Conservation (phyloP, 2,797 vertebrate genomes). For the Scolopax bukidnonensis region DNA sequence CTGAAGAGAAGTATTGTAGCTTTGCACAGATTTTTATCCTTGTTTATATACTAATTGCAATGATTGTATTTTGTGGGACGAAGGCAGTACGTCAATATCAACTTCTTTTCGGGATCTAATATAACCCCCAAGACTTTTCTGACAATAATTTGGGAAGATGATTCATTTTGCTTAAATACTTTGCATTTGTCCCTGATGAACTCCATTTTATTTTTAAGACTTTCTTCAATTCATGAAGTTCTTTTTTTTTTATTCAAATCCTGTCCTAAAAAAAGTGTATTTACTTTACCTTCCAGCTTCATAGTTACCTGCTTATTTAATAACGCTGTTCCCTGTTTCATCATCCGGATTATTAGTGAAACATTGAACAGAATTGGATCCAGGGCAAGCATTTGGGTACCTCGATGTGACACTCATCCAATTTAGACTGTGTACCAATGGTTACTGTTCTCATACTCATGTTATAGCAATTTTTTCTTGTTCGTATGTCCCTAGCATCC, state of each 20-base stretch:
- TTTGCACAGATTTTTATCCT: background rate
- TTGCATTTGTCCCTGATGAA: background rate
- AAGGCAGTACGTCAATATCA: background rate
- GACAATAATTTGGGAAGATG: background rate
- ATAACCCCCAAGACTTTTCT: background rate
- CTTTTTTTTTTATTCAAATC: slow-evolving; percentile 3
- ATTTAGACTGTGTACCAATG: background rate
- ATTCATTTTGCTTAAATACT: background rate
- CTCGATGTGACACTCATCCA: background rate
- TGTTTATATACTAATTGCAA: fast-evolving
- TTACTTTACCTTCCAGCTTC: slow-evolving; percentile 1
- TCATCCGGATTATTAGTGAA: background rate
- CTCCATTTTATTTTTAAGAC: background rate
- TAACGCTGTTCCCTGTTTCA: background rate
- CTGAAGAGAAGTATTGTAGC: background rate
- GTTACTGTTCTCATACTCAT: fast-evolving
- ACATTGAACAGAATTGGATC: background rate
- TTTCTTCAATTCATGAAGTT: background rate
- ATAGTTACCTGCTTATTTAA: background rate
- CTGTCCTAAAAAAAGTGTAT: background rate
- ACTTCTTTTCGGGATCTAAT: background rate
- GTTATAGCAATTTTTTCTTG: background rate
- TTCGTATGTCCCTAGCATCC: background rate
- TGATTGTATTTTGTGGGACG: background rate
- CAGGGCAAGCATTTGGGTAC: background rate